phyloP scores from a whole-genome alignment of 2,888 invertebrate species.

The Hirtodrosophila trivittata region DNA sequence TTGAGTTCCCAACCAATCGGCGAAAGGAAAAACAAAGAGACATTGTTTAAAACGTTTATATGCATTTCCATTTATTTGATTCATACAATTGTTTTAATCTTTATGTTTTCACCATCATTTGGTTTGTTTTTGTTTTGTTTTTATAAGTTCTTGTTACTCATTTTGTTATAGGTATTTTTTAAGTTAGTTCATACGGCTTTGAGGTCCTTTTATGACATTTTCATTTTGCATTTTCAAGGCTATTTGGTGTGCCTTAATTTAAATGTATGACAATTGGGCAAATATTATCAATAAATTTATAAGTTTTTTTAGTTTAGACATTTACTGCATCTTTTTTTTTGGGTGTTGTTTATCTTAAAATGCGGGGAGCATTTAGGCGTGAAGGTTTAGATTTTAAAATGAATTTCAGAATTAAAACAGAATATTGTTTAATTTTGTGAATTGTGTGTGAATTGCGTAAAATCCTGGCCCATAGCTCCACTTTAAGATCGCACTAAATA shows the following conservation, averaged over 20 bases:
- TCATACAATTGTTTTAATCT: conserved; percentile 65
- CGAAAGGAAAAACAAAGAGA: no score
- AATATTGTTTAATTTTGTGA: no score
- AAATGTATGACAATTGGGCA: conserved; percentile 57
- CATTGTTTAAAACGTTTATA: conserved; percentile 75
- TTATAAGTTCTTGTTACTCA: conserved; percentile 56
- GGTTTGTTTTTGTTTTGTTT: conserved; percentile 39
- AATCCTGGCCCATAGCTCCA: no score
- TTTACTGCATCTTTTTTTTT: conserved; percentile 36
- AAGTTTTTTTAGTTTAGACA: no score
- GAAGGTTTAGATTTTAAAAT: conserved; percentile 44
- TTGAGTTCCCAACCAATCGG: no score
- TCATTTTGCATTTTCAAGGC: conserved; percentile 66
- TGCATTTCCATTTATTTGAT: conserved; percentile 76
- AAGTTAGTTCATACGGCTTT: conserved; percentile 38
- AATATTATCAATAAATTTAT: conserved; percentile 47
- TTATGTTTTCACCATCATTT: conserved; percentile 63
- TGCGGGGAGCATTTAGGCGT: no score
- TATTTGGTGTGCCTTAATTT: conserved; percentile 72
- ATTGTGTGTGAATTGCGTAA: no score
- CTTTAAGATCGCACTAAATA: no score
- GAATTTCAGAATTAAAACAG: no score
- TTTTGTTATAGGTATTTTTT: conserved; percentile 39
- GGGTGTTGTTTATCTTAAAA: no score
- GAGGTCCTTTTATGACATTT: conserved; percentile 49